Evolutionary conservation across 2,113 vertebrate genomes (phyloP), one percentile per base, ranked within the genome.

Genomic region (Chaetodon trifascialis): DNA sequence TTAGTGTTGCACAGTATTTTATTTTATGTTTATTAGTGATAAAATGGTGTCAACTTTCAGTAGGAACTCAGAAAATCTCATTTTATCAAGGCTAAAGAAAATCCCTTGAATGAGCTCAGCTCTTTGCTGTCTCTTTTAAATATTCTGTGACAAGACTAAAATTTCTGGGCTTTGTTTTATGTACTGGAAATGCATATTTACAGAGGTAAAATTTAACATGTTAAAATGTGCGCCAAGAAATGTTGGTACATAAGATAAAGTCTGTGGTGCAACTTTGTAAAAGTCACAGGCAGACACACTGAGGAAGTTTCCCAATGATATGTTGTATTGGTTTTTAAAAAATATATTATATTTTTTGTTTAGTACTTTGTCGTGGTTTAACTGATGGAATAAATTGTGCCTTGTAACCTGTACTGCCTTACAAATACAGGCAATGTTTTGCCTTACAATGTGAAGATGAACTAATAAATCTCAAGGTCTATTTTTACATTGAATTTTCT

Each of bases 381-480:
- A 88, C 68, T 87, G 79, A 85, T 88, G 83, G 82, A 86, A 81
- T 85, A 86, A 92, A 93, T 34, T 89, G 90, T 93, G 93, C 91
- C 91, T 94, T 94, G 80, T 90, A 91, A 92, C 83, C 82, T 90
- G 71, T 88, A 91, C 90, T 94, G 92, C 94, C 92, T 93, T 94
- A 89, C 73, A 85, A 89, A 92, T 79, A 84, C 67, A 69, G 88
- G 78, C 77, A 64, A 83, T 89, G 75, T 84, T 83, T 91, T 54
- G 84, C 92, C 90, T 90, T 85, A 91, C 83, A 94, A 94, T 95
- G 92, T 95, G 93, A 95, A 95, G 83, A 89, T 81, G 52, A 89
- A 84, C 75, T 68, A 94, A 96, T 94, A 95, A 95, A 96, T 93
- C 66, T 92, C 88, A 92, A 88, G 80, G 84, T 95, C 90, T 95